A percentile compares a stretch with the other conserved stretches of the same genome.
Evolutionary conservation across 2,888 invertebrate species (phyloP).

Genomic region (Drosophila longiperda): DNA sequence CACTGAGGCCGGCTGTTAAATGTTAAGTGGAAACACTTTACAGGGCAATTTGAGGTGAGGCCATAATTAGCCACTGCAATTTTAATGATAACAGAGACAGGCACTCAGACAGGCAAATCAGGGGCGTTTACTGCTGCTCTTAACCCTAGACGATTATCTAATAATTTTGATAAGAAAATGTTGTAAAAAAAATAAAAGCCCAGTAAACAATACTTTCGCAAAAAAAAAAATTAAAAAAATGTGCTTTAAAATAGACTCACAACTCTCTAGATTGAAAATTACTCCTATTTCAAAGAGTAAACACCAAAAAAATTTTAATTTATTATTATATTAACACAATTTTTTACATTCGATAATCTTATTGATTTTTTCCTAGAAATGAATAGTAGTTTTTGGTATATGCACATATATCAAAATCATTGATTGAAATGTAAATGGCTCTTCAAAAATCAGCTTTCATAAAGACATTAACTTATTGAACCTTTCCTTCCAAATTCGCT

Average conservation of each 20-base stretch:
- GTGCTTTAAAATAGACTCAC: neutral
- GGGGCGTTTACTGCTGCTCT: constrained; percentile 1
- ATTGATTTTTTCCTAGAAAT: neutral
- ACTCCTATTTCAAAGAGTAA: neutral
- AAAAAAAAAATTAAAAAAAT: neutral
- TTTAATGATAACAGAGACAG: constrained; percentile 7
- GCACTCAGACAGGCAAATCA: neutral
- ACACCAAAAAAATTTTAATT: neutral
- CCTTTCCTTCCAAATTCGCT: neutral
- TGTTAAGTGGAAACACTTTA: constrained; percentile 55
- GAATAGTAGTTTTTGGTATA: neutral
- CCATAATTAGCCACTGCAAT: constrained; percentile 40
- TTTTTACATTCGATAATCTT: neutral
- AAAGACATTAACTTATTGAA: constrained; percentile 3
- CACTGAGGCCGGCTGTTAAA: constrained; percentile 54
- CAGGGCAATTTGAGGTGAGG: constrained; percentile 11
- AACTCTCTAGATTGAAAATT: neutral
- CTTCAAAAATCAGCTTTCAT: neutral
- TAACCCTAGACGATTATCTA: neutral
- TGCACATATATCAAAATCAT: neutral
- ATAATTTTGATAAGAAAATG: neutral
- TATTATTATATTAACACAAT: neutral
- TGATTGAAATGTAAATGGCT: neutral
- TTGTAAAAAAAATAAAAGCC: neutral
- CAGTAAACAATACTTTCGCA: neutral